Percentiles rank a stretch among this genome's conserved stretches.
Conservation (phyloP, 2,113 vertebrate species). For the Anarhynchus alexandrinus region DNA sequence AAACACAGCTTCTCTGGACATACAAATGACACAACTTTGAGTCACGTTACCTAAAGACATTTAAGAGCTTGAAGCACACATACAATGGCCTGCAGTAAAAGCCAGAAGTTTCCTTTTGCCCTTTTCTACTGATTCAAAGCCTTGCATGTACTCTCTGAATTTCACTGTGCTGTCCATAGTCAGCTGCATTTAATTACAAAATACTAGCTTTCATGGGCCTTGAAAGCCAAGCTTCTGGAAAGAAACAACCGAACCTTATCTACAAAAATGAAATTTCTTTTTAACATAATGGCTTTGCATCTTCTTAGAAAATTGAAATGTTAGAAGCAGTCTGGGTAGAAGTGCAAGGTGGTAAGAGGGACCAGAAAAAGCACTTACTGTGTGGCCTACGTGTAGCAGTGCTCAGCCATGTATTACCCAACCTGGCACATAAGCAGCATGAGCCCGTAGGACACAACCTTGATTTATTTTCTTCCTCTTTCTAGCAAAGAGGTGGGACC, state of each 20-base stretch:
- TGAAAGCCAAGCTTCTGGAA: background rate
- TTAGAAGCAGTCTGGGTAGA: background rate
- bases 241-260: background rate
- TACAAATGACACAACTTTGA: background rate
- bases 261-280: background rate
- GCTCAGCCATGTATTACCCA: background rate
- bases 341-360: background rate
- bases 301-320: background rate
- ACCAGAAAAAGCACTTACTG: background rate
- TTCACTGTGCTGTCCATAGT: background rate
- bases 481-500: background rate
- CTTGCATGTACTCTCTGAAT: background rate
- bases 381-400: accelerated
- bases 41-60: background rate
- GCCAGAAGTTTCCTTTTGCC: background rate
- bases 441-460: background rate
- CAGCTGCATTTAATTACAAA: background rate
- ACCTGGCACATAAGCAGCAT: accelerated
- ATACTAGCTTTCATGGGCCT: background rate
- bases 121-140: background rate
- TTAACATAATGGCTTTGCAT: background rate
- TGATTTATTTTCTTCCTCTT: background rate
- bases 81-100: background rate
- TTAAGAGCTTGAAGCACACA: background rate
- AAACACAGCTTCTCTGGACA: background rate